Conservation (phyloP, 2,888 invertebrate species). For the Heteromurus nitidus region DNA sequence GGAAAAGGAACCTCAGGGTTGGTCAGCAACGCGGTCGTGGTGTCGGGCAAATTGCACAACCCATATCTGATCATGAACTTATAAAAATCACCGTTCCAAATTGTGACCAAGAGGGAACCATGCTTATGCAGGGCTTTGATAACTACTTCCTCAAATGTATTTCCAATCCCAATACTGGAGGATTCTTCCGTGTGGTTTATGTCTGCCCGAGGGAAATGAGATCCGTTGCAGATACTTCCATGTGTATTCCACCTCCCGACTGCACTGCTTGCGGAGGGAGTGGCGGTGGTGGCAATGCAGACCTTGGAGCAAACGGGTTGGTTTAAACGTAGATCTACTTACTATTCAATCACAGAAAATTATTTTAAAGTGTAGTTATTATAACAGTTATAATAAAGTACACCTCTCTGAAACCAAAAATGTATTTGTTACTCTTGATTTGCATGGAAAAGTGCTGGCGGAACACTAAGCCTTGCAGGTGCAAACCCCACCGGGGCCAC, state of each 20-base stretch:
- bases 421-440: no score
- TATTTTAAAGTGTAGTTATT: no score
- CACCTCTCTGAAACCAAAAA: no score
- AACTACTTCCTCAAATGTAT: slow-evolving; percentile 69
- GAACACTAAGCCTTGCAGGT: no score
- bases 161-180: slow-evolving; percentile 51
- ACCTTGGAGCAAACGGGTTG: slow-evolving; percentile 25
- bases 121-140: slow-evolving; percentile 67
- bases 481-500: no score
- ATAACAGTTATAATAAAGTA: no score
- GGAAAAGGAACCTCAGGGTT: slow-evolving; percentile 9
- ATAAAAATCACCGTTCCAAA: slow-evolving; percentile 58
- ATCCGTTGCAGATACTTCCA: slow-evolving; percentile 58
- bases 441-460: no score
- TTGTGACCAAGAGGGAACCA: slow-evolving; percentile 67
- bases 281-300: background rate
- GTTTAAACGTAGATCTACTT: no score
- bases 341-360: no score
- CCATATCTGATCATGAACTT: slow-evolving; percentile 26
- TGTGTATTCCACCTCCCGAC: slow-evolving; percentile 68
- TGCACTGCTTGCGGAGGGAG: slow-evolving; percentile 48
- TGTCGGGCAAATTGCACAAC: background rate
- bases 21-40: background rate
- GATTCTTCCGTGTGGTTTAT: slow-evolving; percentile 66
- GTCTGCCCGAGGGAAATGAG: slow-evolving; percentile 61